Base-by-base conservation (phyloP, 2,888 invertebrate genomes). In the Cheiracanthium punctorium region DNA sequence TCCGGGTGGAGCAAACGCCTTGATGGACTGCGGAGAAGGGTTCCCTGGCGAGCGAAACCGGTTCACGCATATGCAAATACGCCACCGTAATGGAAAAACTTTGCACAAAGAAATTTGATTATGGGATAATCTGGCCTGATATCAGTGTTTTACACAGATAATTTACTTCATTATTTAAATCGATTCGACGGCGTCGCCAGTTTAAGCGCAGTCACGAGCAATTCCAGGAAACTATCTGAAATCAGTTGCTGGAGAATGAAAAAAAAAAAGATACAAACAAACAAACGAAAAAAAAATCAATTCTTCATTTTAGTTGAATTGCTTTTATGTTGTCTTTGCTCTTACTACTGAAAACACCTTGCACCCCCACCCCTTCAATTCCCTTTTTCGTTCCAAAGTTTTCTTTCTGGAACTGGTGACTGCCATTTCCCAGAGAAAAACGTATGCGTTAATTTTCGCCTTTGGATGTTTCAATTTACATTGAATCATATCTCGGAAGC, bases 151-250 rank as follows among this genome's bases (percentile, higher is more conserved):
- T 86, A 86, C 80, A 80, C 80, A 80, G 85, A 86, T 86, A 86
- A 86, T 86, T 86, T 86, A 86, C 85, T 86, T 86, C 80, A 86
- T 86, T 86, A 86, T 86, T 86, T 74, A 86, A 86, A 86, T 74
- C 75, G 75, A 80, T 79, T 80, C 24, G 67, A 52, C 58, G 70
- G 79, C 85, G 74, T 69, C 74, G 52, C 43, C 24, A 80, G 85
- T 80, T 79, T 79, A 85, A 85, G 69, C 74, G 64, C 79, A 37
- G 37, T 73, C 81, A 81, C 74, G 81, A 43, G 65, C 33, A 37
- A 24, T 5, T 24, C 58, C 20, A 58, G 58, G 24, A 58, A 58
- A 58, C 1, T 24, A 2, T 7, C 17, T 24, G 8, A 24, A 24
- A 58, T 24, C 12, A 48, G 48, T 17, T 4, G n/a, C 20, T 17